Percentiles rank a stretch among this genome's conserved stretches.
Conservation (phyloP, 2,888 invertebrate species). For the Arge pagana region DNA sequence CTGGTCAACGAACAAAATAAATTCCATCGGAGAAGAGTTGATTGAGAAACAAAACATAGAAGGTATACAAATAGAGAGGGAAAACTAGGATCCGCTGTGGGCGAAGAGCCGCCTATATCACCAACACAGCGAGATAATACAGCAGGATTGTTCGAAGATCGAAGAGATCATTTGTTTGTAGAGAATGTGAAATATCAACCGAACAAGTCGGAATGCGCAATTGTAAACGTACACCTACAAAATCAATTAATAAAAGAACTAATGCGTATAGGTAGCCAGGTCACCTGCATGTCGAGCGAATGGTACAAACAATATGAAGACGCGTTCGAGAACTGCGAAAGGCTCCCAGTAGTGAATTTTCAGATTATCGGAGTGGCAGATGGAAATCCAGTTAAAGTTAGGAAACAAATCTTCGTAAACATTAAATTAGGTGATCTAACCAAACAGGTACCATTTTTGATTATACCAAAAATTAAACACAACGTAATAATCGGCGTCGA, state of each 20-base stretch:
- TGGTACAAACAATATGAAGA: not conserved
- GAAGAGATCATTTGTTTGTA: not conserved
- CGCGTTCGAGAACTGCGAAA: not conserved
- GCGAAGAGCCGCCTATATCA: not conserved
- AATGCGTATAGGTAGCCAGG: not conserved
- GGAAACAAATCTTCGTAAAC: not conserved
- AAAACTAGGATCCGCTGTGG: constrained; percentile 4
- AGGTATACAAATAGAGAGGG: not conserved
- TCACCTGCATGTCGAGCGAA: not conserved
- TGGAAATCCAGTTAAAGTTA: not conserved
- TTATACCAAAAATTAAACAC: not conserved
- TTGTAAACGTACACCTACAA: not conserved
- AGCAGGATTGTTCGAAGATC: not conserved
- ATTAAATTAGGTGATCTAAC: not conserved
- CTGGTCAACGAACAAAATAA: not conserved
- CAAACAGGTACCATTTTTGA: not conserved
- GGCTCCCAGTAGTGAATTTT: not conserved
- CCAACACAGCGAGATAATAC: not conserved
- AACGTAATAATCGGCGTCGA: not conserved
- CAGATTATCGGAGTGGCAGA: not conserved
- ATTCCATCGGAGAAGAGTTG: not conserved
- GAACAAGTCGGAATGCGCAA: not conserved
- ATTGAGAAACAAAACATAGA: not conserved
- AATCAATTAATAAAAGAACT: not conserved
- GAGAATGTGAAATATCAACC: not conserved